These are phyloP conservation scores for Eurytemora carolleeae DNA, from an alignment of 1,140 invertebrate species.

Conservation along the genomic window DNA sequence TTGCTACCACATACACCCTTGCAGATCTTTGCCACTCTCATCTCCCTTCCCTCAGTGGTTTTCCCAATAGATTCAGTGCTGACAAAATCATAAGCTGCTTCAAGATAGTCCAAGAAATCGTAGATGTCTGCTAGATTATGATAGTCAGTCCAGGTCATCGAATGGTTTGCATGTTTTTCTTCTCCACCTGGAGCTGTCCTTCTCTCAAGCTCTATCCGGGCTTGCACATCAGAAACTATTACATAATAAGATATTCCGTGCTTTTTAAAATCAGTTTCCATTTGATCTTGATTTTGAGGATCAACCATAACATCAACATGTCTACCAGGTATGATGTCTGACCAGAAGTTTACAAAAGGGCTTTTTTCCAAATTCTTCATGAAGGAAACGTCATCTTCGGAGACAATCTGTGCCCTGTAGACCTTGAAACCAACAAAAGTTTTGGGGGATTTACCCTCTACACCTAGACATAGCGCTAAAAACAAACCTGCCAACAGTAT, in stretches of 20 bases:
- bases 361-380: background rate
- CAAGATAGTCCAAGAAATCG: slow-evolving; percentile 49
- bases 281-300: background rate
- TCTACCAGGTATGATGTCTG: background rate
- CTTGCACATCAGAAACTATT: background rate
- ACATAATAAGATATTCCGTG: background rate
- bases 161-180: background rate
- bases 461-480: too few species aligned
- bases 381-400: background rate
- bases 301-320: background rate
- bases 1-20: slow-evolving; percentile 27
- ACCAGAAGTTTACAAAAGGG: background rate
- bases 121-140: slow-evolving; percentile 36
- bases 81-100: slow-evolving; percentile 25
- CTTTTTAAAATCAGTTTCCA: background rate
- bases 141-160: slow-evolving; percentile 23
- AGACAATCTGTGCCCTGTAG: background rate
- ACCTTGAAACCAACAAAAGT: background rate
- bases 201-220: background rate
- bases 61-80: background rate
- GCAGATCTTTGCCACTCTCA: slow-evolving; percentile 44
- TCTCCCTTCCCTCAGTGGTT: slow-evolving; percentile 40
- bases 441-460: too few species aligned
- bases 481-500: too few species aligned
- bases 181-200: background rate